Evolutionary conservation across 2,797 vertebrate genomes (phyloP).

Genomic region (Pteropus rufus): DNA sequence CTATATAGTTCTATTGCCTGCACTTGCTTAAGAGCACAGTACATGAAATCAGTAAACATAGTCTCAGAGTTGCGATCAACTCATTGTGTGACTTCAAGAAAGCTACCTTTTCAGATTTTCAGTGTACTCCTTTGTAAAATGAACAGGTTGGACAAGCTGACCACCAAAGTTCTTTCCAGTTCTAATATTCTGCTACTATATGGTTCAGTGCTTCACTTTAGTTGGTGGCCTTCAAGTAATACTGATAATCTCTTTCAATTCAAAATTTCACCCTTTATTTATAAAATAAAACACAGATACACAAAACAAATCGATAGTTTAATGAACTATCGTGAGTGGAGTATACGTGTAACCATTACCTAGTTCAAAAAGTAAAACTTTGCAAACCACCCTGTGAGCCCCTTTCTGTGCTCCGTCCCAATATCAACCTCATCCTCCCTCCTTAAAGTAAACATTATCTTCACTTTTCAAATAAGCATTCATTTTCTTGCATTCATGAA

Average conservation of each 20-base stretch:
- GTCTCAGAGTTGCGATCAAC: neutral
- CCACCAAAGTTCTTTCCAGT: neutral
- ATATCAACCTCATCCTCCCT: neutral
- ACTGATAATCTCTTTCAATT: neutral
- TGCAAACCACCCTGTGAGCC: neutral
- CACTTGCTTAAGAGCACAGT: neutral
- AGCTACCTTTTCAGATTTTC: neutral
- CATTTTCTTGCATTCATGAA: neutral
- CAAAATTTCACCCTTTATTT: neutral
- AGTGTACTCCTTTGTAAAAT: neutral
- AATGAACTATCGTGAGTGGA: neutral
- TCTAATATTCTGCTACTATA: neutral
- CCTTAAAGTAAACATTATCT: neutral
- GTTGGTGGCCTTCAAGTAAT: neutral
- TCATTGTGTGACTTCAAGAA: neutral
- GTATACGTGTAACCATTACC: neutral
- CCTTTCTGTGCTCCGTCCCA: neutral
- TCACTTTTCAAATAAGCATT: neutral
- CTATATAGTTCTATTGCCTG: neutral
- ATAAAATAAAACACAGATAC: neutral
- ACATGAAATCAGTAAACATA: neutral
- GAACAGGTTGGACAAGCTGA: neutral
- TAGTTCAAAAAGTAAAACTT: neutral
- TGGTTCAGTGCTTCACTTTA: neutral
- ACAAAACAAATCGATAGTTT: neutral